Percentiles rank a stretch among this genome's conserved stretches.
Evolutionary conservation across 2,888 invertebrate species (phyloP).

Genomic region (Sesia bembeciformis): DNA sequence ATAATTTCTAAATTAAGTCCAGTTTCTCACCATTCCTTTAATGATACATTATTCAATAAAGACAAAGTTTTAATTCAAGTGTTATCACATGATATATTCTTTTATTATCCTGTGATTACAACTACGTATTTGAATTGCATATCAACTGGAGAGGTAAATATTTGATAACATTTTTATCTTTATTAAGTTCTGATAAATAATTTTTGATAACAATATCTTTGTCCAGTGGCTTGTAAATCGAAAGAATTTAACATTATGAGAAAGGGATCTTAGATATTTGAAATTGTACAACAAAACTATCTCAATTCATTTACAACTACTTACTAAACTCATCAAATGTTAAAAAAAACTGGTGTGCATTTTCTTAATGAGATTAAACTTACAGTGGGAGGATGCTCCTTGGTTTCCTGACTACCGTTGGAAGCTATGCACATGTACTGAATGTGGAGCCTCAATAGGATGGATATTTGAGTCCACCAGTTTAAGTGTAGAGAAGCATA

Average conservation of each 20-base stretch:
- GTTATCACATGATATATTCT: constrained; percentile 27
- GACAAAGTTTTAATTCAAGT: constrained; percentile 36
- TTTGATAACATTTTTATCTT: neutral
- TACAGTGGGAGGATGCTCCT: constrained; percentile 69
- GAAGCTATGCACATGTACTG: constrained; percentile 73
- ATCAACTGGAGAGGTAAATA: constrained; percentile 39
- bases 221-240: no score
- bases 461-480: constrained; percentile 66
- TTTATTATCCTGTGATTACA: constrained; percentile 36
- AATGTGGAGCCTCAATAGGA: constrained; percentile 72
- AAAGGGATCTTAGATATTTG: no score
- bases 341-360: neutral
- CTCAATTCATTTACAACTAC: no score
- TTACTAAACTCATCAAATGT: neutral
- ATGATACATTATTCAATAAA: constrained; percentile 34
- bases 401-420: constrained; percentile 77
- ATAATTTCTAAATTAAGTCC: constrained; percentile 30
- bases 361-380: constrained; percentile 9
- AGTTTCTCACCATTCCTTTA: constrained; percentile 26
- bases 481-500: constrained; percentile 13
- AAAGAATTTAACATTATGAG: no score
- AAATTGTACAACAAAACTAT: no score
- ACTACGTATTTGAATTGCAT: constrained; percentile 29
- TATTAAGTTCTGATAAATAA: no score
- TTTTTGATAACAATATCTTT: no score